These are phyloP conservation scores for Macrosiphum euphorbiae DNA, from an alignment of 2,888 invertebrate genomes.

Conservation along the genomic window DNA sequence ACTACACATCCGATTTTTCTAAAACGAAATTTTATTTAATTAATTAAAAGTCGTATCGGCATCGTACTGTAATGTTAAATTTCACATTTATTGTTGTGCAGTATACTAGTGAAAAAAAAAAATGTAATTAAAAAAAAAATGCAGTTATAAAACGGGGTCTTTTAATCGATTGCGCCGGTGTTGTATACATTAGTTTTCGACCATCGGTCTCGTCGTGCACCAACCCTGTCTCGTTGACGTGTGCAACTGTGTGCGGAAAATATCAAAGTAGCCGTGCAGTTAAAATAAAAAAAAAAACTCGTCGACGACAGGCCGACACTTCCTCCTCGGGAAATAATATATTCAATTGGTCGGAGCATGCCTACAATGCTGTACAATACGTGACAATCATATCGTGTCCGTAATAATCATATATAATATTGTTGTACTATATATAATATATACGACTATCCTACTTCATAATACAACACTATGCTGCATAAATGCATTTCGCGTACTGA, in stretches of 20 bases:
- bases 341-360: constrained; percentile 13
- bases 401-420: not conserved
- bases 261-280: not conserved
- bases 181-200: not conserved
- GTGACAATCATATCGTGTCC: constrained; percentile 6
- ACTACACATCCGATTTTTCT: not conserved
- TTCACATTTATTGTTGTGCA: not conserved
- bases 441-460: not conserved
- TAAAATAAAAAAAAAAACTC: not conserved
- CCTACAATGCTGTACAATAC: constrained; percentile 20
- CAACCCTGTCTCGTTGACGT: not conserved
- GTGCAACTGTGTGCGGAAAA: not conserved
- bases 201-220: not conserved
- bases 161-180: not conserved
- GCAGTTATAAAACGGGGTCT: not conserved
- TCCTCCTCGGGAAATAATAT: constrained; percentile 2
- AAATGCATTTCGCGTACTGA: constrained; percentile 15
- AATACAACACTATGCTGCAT: not conserved
- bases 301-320: not conserved
- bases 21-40: not conserved
- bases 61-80: not conserved
- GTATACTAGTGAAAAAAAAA: not conserved
- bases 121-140: not conserved
- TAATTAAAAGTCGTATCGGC: not conserved
- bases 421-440: no score